A percentile compares a stretch with the other conserved stretches of the same genome.
phyloP scores from a whole-genome alignment of 2,113 vertebrate genomes.

The Strix uralensis region DNA sequence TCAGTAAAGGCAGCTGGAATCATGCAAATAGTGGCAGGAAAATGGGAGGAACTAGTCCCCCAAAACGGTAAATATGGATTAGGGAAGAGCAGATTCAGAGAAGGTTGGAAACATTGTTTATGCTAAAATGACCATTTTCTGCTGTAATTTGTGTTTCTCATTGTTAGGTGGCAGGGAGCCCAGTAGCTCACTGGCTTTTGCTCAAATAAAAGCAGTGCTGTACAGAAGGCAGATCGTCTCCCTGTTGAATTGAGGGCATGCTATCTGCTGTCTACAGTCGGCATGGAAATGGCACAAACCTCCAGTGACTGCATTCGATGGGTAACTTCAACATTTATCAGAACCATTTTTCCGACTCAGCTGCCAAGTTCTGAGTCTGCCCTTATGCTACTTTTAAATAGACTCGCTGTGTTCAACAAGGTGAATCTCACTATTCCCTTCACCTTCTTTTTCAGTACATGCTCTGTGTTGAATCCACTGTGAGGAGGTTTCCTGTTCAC shows the following conservation, averaged over 20 bases:
- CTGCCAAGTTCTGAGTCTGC: not conserved
- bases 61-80: not conserved
- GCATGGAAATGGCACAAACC: not conserved
- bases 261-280: not conserved
- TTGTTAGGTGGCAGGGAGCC: conserved; percentile 14
- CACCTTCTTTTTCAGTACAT: not conserved
- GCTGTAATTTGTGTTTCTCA: not conserved
- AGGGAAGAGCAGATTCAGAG: not conserved
- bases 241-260: not conserved
- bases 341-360: not conserved
- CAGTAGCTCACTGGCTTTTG: not conserved
- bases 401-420: not conserved
- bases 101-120: not conserved
- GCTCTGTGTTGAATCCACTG: not conserved
- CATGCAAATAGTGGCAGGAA: not conserved
- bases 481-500: not conserved
- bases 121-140: not conserved
- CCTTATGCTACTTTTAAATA: not conserved
- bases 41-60: not conserved
- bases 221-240: not conserved
- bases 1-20: not conserved
- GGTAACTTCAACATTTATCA: not conserved
- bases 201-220: not conserved
- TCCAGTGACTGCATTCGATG: not conserved
- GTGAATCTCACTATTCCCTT: not conserved